These are phyloP conservation scores for Dasyprocta punctata DNA, from an alignment of 2,113 vertebrate species.

Conservation along the genomic window DNA sequence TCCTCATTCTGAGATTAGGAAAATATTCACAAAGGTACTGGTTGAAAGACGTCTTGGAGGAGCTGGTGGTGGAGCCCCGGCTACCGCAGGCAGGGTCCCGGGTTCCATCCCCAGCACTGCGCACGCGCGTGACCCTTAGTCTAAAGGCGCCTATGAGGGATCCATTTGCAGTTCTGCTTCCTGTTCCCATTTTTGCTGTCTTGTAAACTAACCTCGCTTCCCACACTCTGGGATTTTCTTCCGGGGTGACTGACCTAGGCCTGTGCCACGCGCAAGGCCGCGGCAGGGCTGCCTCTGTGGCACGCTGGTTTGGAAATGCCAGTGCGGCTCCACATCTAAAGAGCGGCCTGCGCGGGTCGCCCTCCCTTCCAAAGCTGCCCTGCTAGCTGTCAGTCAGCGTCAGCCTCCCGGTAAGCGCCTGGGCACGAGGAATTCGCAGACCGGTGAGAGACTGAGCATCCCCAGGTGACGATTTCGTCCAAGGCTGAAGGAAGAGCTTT, in stretches of 20 bases:
- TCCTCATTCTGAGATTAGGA: slow-evolving; percentile 10
- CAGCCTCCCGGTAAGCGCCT: rapidly evolving
- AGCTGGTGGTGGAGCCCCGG: background rate
- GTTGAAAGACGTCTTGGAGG: background rate
- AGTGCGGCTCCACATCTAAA: background rate
- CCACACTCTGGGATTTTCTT: background rate
- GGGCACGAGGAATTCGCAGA: background rate
- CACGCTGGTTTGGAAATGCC: background rate
- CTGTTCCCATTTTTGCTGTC: background rate
- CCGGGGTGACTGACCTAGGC: background rate
- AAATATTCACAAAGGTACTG: background rate
- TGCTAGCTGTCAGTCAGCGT: background rate
- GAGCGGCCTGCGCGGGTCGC: too few relatives aligned
- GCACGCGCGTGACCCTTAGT: too few relatives aligned
- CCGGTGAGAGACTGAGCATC: background rate
- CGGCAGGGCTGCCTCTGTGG: too few relatives aligned
- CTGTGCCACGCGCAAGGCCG: background rate
- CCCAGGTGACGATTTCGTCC: background rate
- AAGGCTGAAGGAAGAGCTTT: background rate
- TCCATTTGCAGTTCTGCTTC: background rate
- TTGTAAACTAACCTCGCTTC: background rate
- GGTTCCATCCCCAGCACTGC: too few relatives aligned
- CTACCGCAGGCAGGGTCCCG: too few relatives aligned
- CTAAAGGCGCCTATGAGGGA: background rate
- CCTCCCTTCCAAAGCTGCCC: background rate